Percentiles rank a stretch among this genome's conserved stretches.
Conservation (phyloP, 2,888 invertebrate species). For the Tribolium freemani region DNA sequence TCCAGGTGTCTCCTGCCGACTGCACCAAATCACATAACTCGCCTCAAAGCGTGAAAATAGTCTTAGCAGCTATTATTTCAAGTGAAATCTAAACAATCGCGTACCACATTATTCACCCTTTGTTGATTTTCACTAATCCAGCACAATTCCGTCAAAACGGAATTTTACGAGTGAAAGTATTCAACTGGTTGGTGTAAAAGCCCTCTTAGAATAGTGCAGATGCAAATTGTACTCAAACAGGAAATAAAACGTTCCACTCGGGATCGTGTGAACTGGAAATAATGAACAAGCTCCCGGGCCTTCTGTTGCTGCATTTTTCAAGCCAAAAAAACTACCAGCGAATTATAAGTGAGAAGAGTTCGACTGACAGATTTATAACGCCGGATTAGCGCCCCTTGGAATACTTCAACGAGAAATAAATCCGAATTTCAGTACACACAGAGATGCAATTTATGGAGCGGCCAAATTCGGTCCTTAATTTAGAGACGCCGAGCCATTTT, state of each 20-base stretch:
- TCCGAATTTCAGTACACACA: background rate
- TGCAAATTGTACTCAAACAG: conserved; percentile 50
- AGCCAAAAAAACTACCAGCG: background rate
- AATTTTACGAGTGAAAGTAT: conserved; percentile 37
- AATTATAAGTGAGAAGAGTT: background rate
- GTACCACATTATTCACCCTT: conserved; percentile 19
- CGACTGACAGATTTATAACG: background rate
- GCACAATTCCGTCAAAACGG: conserved; percentile 26
- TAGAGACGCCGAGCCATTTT: too few species aligned
- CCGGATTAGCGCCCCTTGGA: conserved; percentile 3
- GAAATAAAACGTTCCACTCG: conserved; percentile 50
- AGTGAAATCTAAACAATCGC: conserved; percentile 12
- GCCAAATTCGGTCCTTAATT: background rate
- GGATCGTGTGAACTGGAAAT: conserved; percentile 51
- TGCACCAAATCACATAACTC: background rate
- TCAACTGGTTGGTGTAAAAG: conserved; percentile 42
- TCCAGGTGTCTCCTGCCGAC: background rate
- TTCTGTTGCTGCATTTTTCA: conserved; percentile 40
- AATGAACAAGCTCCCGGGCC: conserved; percentile 47
- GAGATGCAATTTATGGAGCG: conserved; percentile 2
- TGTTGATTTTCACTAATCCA: conserved; percentile 31
- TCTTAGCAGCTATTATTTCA: conserved; percentile 10
- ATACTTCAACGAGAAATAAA: background rate
- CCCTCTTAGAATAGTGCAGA: conserved; percentile 48
- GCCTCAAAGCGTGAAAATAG: background rate